phyloP scores from a whole-genome alignment of 37 sponge, comb jelly and placozoan genomes.

The Spongilla lacustris region DNA sequence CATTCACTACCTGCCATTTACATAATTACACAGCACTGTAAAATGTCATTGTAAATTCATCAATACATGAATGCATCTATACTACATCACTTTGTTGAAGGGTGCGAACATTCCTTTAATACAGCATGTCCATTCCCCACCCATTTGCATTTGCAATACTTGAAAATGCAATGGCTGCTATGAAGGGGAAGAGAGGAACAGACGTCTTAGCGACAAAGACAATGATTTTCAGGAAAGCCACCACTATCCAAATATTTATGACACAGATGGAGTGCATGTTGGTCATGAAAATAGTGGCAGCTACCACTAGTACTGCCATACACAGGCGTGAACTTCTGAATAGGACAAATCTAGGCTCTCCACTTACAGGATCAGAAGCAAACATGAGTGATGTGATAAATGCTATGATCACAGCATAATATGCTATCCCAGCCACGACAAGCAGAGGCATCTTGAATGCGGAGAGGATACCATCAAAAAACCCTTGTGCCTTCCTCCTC shows the following conservation, averaged over 20 bases:
- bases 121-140: background rate
- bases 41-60: no score
- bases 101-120: background rate
- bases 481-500: conserved; percentile 3
- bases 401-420: conserved; percentile 12
- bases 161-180: background rate
- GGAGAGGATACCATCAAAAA: conserved; percentile 20
- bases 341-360: background rate
- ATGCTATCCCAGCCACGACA: conserved; percentile 6
- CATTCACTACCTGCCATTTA: no score
- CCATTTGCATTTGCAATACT: background rate
- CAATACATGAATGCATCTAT: background rate
- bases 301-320: background rate
- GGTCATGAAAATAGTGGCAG: background rate
- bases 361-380: background rate
- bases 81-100: background rate
- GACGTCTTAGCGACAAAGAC: background rate
- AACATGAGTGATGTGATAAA: conserved; percentile 32
- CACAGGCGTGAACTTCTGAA: background rate
- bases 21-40: no score
- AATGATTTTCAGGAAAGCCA: background rate
- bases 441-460: conserved; percentile 22
- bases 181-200: background rate
- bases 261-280: background rate
- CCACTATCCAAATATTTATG: background rate